Conservation (phyloP, 2,888 invertebrate genomes). For the Opisthograptis luteolata region DNA sequence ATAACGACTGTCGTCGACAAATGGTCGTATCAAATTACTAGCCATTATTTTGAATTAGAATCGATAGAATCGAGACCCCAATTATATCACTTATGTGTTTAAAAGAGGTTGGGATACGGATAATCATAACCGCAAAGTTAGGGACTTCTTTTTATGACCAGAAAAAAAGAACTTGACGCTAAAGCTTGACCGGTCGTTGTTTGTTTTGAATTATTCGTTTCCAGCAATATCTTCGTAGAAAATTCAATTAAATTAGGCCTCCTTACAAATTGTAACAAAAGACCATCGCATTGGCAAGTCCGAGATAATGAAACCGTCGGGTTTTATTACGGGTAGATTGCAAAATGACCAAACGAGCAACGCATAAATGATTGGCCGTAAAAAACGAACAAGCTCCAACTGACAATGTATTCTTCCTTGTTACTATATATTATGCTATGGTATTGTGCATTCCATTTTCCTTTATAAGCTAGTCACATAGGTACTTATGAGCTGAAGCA, state of each 20-base stretch:
- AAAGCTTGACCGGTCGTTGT: conserved; percentile 37
- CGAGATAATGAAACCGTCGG: conserved; percentile 59
- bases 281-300: conserved; percentile 48
- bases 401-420: conserved; percentile 61
- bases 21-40: conserved; percentile 80
- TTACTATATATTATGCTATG: conserved; percentile 1
- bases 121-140: conserved; percentile 74
- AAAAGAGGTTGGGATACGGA: conserved; percentile 74
- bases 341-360: conserved; percentile 68
- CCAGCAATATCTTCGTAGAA: conserved; percentile 12
- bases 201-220: conserved; percentile 48
- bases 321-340: conserved; percentile 73
- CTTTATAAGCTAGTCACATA: too few relatives aligned
- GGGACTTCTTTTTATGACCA: conserved; percentile 45
- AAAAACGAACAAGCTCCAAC: conserved; percentile 42
- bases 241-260: conserved; percentile 19
- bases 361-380: conserved; percentile 72
- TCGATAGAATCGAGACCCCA: conserved; percentile 81
- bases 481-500: too few relatives aligned
- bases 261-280: conserved; percentile 16
- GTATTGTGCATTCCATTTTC: too few relatives aligned
- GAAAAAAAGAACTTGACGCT: conserved; percentile 44
- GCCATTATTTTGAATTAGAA: conserved; percentile 83
- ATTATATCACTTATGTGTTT: conserved; percentile 85
- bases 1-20: conserved; percentile 83